These are phyloP conservation scores for Halesus radiatus DNA, from an alignment of 1,140 invertebrate species.

Conservation along the genomic window DNA sequence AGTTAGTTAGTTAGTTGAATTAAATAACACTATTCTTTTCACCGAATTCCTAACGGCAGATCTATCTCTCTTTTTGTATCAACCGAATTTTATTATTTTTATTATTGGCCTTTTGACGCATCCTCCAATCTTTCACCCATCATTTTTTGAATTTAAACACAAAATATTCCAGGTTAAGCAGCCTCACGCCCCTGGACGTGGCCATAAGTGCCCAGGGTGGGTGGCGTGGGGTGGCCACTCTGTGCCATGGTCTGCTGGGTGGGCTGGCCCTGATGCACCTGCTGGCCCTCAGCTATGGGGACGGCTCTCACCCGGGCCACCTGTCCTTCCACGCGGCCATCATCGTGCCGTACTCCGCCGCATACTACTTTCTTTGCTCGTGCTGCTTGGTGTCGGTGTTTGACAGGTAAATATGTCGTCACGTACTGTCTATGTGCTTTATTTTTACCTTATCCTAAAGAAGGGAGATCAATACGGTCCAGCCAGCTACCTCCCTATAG, in stretches of 20 bases:
- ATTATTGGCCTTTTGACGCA: too few relatives aligned
- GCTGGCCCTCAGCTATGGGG: conserved; percentile 65
- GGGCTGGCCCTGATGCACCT: conserved; percentile 67
- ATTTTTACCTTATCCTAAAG: not conserved
- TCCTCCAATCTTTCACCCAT: not conserved
- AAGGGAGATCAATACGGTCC: too few relatives aligned
- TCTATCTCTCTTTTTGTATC: too few relatives aligned
- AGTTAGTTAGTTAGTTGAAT: too few relatives aligned
- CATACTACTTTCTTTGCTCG: conserved; percentile 68
- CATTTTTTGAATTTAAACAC: not conserved
- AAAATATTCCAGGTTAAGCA: conserved; percentile 62
- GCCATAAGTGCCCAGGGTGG: conserved; percentile 64
- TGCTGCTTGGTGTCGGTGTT: conserved; percentile 67
- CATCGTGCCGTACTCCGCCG: conserved; percentile 68
- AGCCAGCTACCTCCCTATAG: too few relatives aligned
- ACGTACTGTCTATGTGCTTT: not conserved
- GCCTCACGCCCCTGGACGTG: conserved; percentile 66
- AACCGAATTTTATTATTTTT: too few relatives aligned
- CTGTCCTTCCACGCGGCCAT: conserved; percentile 68
- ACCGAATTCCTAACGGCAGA: too few relatives aligned
- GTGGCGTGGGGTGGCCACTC: conserved; percentile 63
- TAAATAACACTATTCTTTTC: too few relatives aligned
- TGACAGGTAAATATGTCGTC: conserved; percentile 61
- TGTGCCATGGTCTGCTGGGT: conserved; percentile 66
- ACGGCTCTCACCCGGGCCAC: conserved; percentile 65